Base-by-base conservation (phyloP, 1,140 invertebrate species). In the Panagrolaimus sp. region DNA sequence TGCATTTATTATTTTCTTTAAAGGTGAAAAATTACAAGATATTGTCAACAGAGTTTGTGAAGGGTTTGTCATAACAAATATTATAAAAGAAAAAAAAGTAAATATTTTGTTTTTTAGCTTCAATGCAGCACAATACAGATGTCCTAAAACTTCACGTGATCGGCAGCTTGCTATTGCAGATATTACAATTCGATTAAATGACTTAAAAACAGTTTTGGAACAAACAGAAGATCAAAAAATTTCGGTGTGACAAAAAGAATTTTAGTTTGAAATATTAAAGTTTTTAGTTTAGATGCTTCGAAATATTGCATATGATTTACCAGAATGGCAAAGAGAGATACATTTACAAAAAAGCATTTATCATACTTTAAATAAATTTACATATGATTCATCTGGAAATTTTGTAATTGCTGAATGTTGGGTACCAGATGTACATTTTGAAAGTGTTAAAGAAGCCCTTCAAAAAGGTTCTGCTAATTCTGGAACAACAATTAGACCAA, bases 381-480 rank as follows among this genome's bases (percentile, higher is more conserved):
- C 89, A 81, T 84, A 89, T 77, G 89, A 90, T 81, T 88, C 89
- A 12, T 89, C 88, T 0, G 87, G 88, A 76, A 93, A 95, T 84
- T 96, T 93, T 85, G 86, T 96, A 71, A 97, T 99, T 79, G 95
- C 94, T 24, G 96, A 99, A 86, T 97, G 95, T 83, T 99, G 96
- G 96, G 92, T 96, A 73, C 93, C 96, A 0, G 88, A 92, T 0
- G 84, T 90, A n/a, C 92, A 96, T 83, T 85, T 96, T 73, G 91
- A 93, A 81, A 89, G 89, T 44, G 92, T 98, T 55, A 91, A 96
- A 83, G 85, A 93, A 75, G 90, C 93, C 62, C 84, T 96, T 21
- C 86, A 91, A 69, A 87, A 90, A 71, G 94, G 93, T 83, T 94
- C 92, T 64, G 90, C 94, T 87, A 87, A 88, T 71, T 38, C 82